These are phyloP conservation scores for Huso huso DNA, from an alignment of 2,797 vertebrate species.

Conservation along the genomic window DNA sequence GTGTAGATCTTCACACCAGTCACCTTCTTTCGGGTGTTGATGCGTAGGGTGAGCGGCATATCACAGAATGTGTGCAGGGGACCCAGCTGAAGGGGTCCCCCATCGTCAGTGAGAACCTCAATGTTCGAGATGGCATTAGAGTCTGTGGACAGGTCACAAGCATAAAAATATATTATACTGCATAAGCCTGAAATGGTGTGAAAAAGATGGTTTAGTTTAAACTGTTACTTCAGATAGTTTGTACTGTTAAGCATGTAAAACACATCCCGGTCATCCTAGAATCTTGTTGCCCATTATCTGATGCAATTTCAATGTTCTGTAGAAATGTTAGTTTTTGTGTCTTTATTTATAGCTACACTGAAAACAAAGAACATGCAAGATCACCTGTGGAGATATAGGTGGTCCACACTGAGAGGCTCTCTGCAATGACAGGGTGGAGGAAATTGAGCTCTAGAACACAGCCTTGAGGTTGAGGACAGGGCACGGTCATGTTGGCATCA, in stretches of 20 bases:
- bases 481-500: conserved; percentile 85
- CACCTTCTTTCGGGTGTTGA: conserved; percentile 61
- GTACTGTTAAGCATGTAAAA: no score
- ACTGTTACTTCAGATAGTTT: no score
- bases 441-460: conserved; percentile 84
- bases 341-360: no score
- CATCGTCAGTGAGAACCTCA: conserved; percentile 70
- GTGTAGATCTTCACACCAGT: conserved; percentile 75
- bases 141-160: conserved; percentile 35
- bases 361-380: background rate
- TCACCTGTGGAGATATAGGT: conserved; percentile 76
- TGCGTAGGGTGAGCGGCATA: conserved; percentile 74
- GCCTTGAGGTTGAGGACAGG: conserved; percentile 75
- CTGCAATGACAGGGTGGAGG: conserved; percentile 66
- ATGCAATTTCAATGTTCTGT: no score
- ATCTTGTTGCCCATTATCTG: no score
- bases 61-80: conserved; percentile 82
- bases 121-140: conserved; percentile 66
- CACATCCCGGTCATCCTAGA: no score
- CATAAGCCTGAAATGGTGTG: background rate
- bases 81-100: conserved; percentile 69
- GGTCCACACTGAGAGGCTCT: conserved; percentile 81
- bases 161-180: background rate
- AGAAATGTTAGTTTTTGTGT: no score
- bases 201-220: background rate